These are phyloP conservation scores for Pachliopta kotzebuea DNA, from an alignment of 2,888 invertebrate species.

Conservation along the genomic window DNA sequence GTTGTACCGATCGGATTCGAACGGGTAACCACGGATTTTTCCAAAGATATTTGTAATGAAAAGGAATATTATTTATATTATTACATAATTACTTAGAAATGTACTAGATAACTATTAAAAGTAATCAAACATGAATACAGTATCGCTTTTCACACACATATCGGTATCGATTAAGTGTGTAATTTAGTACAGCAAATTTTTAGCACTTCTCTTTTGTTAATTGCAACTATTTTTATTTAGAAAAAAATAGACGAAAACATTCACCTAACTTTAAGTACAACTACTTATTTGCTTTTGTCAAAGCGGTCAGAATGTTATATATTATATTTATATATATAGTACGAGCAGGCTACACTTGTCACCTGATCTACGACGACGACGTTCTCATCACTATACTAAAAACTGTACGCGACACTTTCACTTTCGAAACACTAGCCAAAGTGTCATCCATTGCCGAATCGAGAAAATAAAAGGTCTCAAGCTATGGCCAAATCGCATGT, in stretches of 20 bases:
- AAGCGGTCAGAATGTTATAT: slow-evolving; percentile 17
- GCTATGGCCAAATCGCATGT: slow-evolving; percentile 53
- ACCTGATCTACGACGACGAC: slow-evolving; percentile 12
- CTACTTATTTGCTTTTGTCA: no score
- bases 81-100: background rate
- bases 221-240: no score
- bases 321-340: slow-evolving; percentile 44
- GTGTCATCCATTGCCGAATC: slow-evolving; percentile 13
- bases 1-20: slow-evolving; percentile 60
- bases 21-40: slow-evolving; percentile 29
- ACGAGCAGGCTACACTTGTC: slow-evolving; percentile 32
- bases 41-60: background rate
- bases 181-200: no score
- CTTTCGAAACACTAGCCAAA: slow-evolving; percentile 29
- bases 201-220: no score
- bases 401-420: slow-evolving; percentile 39
- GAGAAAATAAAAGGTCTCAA: slow-evolving; percentile 29
- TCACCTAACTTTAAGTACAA: no score
- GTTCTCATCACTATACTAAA: slow-evolving; percentile 31
- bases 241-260: no score
- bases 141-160: no score
- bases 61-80: background rate
- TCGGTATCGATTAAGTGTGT: no score
- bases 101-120: background rate
- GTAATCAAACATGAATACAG: background rate